Evolutionary conservation across 2,888 invertebrate species (phyloP), one percentile per base, ranked within the genome.

Genomic region (Epiblema foenella): DNA sequence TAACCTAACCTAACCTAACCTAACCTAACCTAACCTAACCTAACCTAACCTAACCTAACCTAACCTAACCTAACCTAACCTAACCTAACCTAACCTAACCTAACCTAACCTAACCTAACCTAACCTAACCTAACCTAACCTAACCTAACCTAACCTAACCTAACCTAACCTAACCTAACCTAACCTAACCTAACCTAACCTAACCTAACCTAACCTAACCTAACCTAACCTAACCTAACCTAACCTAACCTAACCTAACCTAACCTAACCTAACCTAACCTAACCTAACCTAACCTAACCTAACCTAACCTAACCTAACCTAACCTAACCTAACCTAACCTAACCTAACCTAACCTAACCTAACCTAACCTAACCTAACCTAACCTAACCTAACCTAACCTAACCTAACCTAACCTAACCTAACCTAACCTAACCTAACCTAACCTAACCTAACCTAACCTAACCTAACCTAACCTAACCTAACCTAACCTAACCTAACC

Each of bases 111-210:
- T 57, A 63, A 69, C 69, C 69, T 63, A 63, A 63, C 69, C 63
- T 69, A 69, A 69, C 69, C 69, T 69, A 69, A 69, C 69, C 69
- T 69, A 69, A 69, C 69, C 69, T 69, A 69, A 69, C 69, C 69
- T 69, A 69, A 69, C 69, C 69, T 69, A 69, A 69, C 69, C 69
- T 69, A 69, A 69, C 69, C 69, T 69, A 69, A 69, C 69, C 69
- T 69, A 69, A 69, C 69, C 69, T 69, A 69, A 69, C 69, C 69
- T 69, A 69, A 69, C 69, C 69, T 69, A 69, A 69, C 63, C 69
- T 69, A 69, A 69, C 69, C 69, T 57, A 57, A 57, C 56, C 56
- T 57, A 57, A 57, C 56, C 56, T 57, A 57, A 57, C 56, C 56
- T 57, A 57, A 57, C 56, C 56, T 57, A 57, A 57, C 56, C 56